These are phyloP conservation scores for Yasuhikotakia modesta DNA, from an alignment of 2,797 vertebrate species.

Conservation along the genomic window DNA sequence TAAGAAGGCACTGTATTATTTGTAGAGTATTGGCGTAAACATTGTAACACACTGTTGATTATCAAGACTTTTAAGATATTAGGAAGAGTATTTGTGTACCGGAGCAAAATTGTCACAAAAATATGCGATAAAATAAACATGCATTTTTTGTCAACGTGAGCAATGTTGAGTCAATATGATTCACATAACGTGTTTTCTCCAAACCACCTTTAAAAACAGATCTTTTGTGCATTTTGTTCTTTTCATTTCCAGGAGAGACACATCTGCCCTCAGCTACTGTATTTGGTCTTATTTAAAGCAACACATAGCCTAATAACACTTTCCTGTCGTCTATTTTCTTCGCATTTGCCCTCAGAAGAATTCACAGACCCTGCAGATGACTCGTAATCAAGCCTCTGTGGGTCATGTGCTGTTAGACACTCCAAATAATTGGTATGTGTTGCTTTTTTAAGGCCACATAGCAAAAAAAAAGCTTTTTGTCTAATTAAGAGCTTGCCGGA, in stretches of 20 bases:
- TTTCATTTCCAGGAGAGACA: too few species aligned
- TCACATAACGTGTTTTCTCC: background rate
- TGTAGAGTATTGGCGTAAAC: background rate
- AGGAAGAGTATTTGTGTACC: background rate
- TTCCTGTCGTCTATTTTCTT: conserved; percentile 1
- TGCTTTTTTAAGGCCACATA: background rate
- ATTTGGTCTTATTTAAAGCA: background rate
- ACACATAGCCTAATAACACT: conserved; percentile 10
- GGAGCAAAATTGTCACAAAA: background rate
- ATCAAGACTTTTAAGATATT: background rate
- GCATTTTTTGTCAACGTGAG: background rate
- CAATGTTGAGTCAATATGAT: background rate
- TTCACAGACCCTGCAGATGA: background rate
- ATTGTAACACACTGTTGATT: background rate
- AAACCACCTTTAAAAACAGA: too few species aligned
- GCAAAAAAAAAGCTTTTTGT: conserved; percentile 18
- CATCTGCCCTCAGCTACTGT: too few species aligned
- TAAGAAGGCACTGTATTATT: background rate
- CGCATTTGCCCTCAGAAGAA: conserved; percentile 2
- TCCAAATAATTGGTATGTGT: conserved; percentile 4
- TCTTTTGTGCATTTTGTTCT: too few species aligned
- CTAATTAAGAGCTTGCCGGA: conserved; percentile 51
- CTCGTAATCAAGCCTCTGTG: conserved; percentile 7
- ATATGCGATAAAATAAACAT: background rate
- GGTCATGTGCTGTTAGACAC: conserved; percentile 9